Evolutionary conservation across 2,797 vertebrate species (phyloP), one percentile per base, ranked within the genome.

Genomic region (Aplochiton taeniatus): DNA sequence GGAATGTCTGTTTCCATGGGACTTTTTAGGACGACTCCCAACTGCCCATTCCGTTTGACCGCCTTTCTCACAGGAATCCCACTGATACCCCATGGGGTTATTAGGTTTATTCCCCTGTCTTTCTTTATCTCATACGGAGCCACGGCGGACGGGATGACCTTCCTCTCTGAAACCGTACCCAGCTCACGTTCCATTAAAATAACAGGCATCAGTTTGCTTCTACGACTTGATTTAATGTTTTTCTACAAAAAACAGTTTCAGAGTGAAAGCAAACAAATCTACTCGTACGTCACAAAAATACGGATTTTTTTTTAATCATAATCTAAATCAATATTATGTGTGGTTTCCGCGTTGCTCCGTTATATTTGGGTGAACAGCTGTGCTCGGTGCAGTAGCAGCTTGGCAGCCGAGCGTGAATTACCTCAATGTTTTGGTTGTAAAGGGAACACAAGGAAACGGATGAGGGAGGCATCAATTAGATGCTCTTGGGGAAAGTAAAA

Each of bases 401-500:
- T 87, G 82, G 84, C 90, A 86, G 72, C 69, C 41, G 69, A 73
- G 83, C 77, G 77, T 74, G 78, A 85, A 84, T 82, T 83, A 82
- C 79, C 80, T 86, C 79, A 73, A 68, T 73, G 74, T 73, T 85
- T 81, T 63, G 76, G 76, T 77, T 58, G 47, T 31, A 31, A 31
- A 72, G 50, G 69, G 81, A 86, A 87, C 89, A 82, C 85, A 89
- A 88, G 83, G 85, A 83, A 84, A 85, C 79, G 83, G 73, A 82
- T 69, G 80, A 86, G 85, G 75, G 79, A 90, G 87, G 68, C 73
- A 87, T 85, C 85, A 85, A 90, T 93, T 89, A 81, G 76, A 81
- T 78, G 82, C 88, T 89, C 88, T 79, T 83, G 83, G 85, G 74
- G 80, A 80, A 83, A 77, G 90, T 86, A 87, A 89, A 87, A 86